Percentiles rank a stretch among this genome's conserved stretches.
Evolutionary conservation across 2,888 invertebrate species (phyloP).

Genomic region (Tetragonula carbonaria): DNA sequence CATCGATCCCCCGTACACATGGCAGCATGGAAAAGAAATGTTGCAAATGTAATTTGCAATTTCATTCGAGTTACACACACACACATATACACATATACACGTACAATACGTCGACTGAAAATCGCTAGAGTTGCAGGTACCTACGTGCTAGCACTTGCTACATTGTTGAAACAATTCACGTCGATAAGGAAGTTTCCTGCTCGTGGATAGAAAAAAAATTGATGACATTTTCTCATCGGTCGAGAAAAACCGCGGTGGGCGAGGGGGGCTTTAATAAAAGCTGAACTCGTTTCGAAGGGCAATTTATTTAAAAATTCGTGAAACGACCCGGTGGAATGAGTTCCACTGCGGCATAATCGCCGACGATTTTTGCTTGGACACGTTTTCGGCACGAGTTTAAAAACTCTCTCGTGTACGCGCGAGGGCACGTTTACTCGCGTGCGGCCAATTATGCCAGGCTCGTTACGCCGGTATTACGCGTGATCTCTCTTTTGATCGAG

Average conservation of each 20-base stretch:
- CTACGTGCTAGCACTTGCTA: too few species aligned
- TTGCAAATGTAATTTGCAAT: constrained; percentile 31
- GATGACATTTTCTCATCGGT: background rate
- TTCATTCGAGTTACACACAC: constrained; percentile 36
- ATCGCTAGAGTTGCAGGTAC: too few species aligned
- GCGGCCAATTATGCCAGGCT: constrained; percentile 74
- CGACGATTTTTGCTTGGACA: constrained; percentile 66
- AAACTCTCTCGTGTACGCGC: constrained; percentile 48
- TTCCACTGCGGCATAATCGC: constrained; percentile 65
- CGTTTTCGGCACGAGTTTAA: constrained; percentile 66
- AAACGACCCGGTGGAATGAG: constrained; percentile 49
- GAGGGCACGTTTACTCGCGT: constrained; percentile 66
- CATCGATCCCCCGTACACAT: constrained; percentile 57
- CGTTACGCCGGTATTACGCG: constrained; percentile 76
- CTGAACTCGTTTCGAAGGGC: background rate
- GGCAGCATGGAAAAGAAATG: constrained; percentile 62
- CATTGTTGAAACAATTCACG: too few species aligned
- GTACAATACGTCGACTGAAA: background rate
- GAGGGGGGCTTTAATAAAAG: too few species aligned
- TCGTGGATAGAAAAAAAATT: constrained; percentile 24
- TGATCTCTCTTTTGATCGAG: constrained; percentile 69
- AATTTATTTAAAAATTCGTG: constrained; percentile 29
- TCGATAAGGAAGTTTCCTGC: background rate
- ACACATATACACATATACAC: background rate
- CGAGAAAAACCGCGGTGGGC: too few species aligned